Evolutionary conservation across 2,888 invertebrate species (phyloP), one percentile per base, ranked within the genome.

Genomic region (Aricia artaxerxes): DNA sequence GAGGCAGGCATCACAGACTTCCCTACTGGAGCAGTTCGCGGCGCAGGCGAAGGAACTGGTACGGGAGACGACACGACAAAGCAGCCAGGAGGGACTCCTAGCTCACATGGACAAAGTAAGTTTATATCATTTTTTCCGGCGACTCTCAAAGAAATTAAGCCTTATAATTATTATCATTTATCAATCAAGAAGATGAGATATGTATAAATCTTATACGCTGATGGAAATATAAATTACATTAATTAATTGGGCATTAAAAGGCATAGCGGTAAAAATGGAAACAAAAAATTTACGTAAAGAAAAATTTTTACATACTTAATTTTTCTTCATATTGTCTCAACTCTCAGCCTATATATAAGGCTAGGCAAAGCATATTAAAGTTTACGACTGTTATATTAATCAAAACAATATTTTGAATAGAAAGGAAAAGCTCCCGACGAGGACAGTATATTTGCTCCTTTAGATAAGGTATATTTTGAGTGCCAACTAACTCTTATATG

Each of bases 81-180:
- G 97, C 88, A 98, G 98, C 85, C 98, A 98, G 88, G 98, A 98
- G 88, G 98, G 98, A 44, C 87, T 98, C 5, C 92, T 98, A 9
- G 97, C 98, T 1, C 98, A 98, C 82, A 97, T 98, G 96, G 98
- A 98, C 86, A 98, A 98, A 96, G 97, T 98, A 92, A 82, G 73
- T 78, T 80, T 73, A 6, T 31, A 13, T 60, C 0, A 2, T 35
- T 35, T 44, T 44, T 44, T 1, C 35, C 16, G 11, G 4, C 1
- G 72, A n/a, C 40, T 2, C 49, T n/a, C n/a, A 53, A 3, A 38
- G 9, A 49, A 49, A 13, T 61, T 7, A 7, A 61, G 57, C 24
- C 7, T 61, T 6, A n/a, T 24, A 38, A 61, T 61, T 61, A 24
- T 24, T 24, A 24, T 24, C 24, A 24, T 24, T 24, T 0, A n/a